Percentiles rank a stretch among this genome's conserved stretches.
These are phyloP conservation scores for Hyphantria cunea DNA, from an alignment of 1,140 invertebrate species.

Conservation along the genomic window DNA sequence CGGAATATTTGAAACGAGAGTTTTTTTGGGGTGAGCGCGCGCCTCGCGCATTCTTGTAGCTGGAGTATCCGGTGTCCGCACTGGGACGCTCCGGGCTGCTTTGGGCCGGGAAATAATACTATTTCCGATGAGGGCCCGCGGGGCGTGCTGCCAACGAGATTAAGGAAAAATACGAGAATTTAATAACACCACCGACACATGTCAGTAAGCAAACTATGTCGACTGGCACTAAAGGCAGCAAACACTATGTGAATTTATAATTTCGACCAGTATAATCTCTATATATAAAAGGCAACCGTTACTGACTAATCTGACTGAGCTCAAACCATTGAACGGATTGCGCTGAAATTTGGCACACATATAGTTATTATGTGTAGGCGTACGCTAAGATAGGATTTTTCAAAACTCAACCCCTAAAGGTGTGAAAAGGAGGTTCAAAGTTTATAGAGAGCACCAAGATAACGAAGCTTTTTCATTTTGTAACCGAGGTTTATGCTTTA, in stretches of 20 bases:
- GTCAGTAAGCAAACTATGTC: constrained; percentile 47
- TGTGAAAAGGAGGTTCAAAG: too few species aligned
- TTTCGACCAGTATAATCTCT: too few species aligned
- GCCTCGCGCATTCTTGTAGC: constrained; percentile 36
- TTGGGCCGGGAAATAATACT: constrained; percentile 67
- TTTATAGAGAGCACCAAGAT: too few species aligned
- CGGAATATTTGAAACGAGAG: constrained; percentile 58
- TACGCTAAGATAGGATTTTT: too few species aligned
- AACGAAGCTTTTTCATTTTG: too few species aligned
- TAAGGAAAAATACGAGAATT: constrained; percentile 76
- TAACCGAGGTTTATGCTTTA: too few species aligned
- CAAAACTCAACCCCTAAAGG: too few species aligned
- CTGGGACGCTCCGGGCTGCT: constrained; percentile 57
- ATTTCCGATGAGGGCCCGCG: constrained; percentile 76
- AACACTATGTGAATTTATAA: not conserved
- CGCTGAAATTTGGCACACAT: too few species aligned
- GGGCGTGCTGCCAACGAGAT: constrained; percentile 70
- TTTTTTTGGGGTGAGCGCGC: constrained; percentile 44
- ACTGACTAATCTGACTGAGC: too few species aligned
- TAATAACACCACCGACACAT: constrained; percentile 70
- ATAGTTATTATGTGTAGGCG: too few species aligned
- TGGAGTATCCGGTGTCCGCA: constrained; percentile 72
- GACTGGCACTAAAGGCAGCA: constrained; percentile 2
- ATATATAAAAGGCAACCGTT: too few species aligned
- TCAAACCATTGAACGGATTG: too few species aligned